A percentile compares a stretch with the other conserved stretches of the same genome.
Conservation (phyloP, 2,888 invertebrate species). For the Synanthedon myopaeformis region DNA sequence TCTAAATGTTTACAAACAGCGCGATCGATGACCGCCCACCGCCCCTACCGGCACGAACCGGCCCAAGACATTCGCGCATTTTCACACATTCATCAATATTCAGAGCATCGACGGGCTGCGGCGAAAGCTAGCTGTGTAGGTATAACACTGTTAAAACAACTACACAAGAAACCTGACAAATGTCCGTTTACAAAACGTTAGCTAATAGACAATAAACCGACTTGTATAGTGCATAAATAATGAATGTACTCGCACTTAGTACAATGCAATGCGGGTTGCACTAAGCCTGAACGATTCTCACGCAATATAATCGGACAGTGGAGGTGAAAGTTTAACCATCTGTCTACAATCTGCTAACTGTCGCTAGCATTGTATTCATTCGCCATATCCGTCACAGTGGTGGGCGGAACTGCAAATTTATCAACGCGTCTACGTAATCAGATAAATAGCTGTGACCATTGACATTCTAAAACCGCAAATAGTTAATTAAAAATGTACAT, state of each 20-base stretch:
- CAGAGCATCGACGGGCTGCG: conserved; percentile 1
- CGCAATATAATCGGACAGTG: conserved; percentile 33
- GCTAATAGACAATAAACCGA: neutral
- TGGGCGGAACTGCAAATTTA: conserved; percentile 28
- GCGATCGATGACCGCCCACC: conserved; percentile 44
- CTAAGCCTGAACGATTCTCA: conserved; percentile 24
- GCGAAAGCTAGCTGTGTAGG: conserved; percentile 17
- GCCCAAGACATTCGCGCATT: neutral
- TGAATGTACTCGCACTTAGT: neutral
- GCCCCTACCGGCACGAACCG: conserved; percentile 17
- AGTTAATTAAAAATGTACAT: neutral
- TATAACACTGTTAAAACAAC: conserved; percentile 7
- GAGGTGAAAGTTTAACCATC: conserved; percentile 57
- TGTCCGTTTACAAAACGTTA: neutral
- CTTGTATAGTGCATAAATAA: neutral
- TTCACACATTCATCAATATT: conserved; percentile 1
- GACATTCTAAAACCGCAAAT: neutral
- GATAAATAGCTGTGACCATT: neutral
- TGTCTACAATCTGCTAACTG: conserved; percentile 38
- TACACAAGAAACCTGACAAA: neutral
- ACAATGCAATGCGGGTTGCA: neutral
- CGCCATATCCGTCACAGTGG: conserved; percentile 18
- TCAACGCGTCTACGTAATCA: conserved; percentile 15
- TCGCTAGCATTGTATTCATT: conserved; percentile 20
- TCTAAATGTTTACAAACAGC: conserved; percentile 61